Evolutionary conservation across 1,140 invertebrate species (phyloP).

Genomic region (Drosophila albomicans): DNA sequence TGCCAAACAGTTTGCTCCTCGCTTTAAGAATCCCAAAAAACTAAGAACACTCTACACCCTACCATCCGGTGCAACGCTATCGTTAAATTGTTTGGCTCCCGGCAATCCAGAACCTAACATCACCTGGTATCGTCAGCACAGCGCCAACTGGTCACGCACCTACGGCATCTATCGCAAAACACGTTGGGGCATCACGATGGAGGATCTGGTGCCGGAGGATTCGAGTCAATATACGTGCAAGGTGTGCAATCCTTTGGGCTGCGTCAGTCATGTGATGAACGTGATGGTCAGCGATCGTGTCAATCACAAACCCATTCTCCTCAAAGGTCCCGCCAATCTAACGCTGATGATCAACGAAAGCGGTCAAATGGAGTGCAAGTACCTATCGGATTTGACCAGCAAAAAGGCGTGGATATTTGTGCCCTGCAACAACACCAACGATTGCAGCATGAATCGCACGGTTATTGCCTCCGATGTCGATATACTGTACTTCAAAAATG

Average conservation of each 20-base stretch:
- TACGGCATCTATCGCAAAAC: constrained; percentile 78
- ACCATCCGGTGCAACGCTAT: constrained; percentile 89
- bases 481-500: constrained; percentile 91
- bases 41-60: constrained; percentile 85
- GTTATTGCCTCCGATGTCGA: constrained; percentile 85
- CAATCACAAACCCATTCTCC: constrained; percentile 77
- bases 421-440: constrained; percentile 50
- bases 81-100: constrained; percentile 88
- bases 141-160: constrained; percentile 87
- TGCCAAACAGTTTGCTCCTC: constrained; percentile 35
- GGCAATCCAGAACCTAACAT: constrained; percentile 92
- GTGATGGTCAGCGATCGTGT: constrained; percentile 76
- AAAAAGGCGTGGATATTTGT: constrained; percentile 71
- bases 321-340: constrained; percentile 60
- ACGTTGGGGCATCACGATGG: constrained; percentile 90
- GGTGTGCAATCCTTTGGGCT: constrained; percentile 91
- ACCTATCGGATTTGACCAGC: constrained; percentile 74
- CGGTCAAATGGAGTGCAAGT: constrained; percentile 74
- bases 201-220: constrained; percentile 91
- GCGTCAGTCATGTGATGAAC: constrained; percentile 90
- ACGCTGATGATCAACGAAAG: constrained; percentile 68
- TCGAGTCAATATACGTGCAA: constrained; percentile 94
- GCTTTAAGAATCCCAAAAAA: constrained; percentile 58
- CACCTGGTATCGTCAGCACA: constrained; percentile 91
- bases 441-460: constrained; percentile 53